Evolutionary conservation across 1,140 invertebrate species (phyloP), one percentile per base, ranked within the genome.

Genomic region (Rhopalosiphum padi): DNA sequence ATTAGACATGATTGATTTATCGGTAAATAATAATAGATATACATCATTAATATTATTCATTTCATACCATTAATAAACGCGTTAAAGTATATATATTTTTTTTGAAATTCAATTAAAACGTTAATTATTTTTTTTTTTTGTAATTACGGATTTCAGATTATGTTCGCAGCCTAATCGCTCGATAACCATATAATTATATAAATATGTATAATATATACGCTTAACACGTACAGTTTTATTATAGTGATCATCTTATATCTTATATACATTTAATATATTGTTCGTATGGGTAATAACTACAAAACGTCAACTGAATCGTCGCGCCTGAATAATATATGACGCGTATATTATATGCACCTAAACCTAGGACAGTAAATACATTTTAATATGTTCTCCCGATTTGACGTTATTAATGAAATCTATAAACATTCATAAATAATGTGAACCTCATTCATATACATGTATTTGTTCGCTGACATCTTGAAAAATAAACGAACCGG

Each of bases 401-500:
- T 77, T 23, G 22, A 83, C 77, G 77, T 83, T 83, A 83, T 83
- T 83, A 83, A 35, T 35, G 37, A 37, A 86, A 86, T 46, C 85
- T 15, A 8, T 18, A 46, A 85, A 85, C 83, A 46, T 43, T n/a
- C 43, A 25, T 46, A 86, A 46, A 86, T 46, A 30, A 86, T 41
- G 37, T 4, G 85, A 86, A 86, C n/a, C 43, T 86, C 85, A 8
- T 43, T 37, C 83, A 83, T 82, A 15, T 21, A 82, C 2, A 68
- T 77, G 60, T n/a, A 77, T 77, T 77, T 5, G 60, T 77, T n/a
- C 41, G 41, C 41, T 30, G 85, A 86, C 85, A 86, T 86, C 37
- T 86, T 86, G 15, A 46, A 86, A 46, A 86, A 86, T 41, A 23
- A 85, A 86, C 85, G 25, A 86, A 86, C 85, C 85, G 85, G 85